Percentiles rank a stretch among this genome's conserved stretches.
Evolutionary conservation across 1,140 invertebrate genomes (phyloP).

Genomic region (Plutomurus gul): DNA sequence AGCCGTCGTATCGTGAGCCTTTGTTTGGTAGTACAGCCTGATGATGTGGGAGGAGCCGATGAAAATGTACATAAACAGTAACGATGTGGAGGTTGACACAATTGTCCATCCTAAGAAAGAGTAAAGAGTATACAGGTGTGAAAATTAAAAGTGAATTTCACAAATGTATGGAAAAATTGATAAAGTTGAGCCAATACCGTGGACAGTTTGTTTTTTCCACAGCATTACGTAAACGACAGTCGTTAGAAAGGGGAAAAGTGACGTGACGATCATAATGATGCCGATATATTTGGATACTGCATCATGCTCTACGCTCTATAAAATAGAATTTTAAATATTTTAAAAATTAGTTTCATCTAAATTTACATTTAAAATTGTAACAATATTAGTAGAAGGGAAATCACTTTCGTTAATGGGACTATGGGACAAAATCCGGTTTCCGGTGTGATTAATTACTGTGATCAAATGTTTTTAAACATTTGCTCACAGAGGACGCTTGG

Average conservation of each 20-base stretch:
- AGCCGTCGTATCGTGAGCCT: not conserved
- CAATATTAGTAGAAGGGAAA: too few species aligned
- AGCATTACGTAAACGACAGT: constrained; percentile 23
- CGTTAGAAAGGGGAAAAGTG: constrained; percentile 35
- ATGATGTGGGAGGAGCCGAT: constrained; percentile 21
- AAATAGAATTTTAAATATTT: not conserved
- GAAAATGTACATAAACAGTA: constrained; percentile 41
- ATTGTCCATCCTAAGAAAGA: constrained; percentile 44
- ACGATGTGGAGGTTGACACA: not conserved
- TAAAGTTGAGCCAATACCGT: too few species aligned
- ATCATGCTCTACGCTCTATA: not conserved
- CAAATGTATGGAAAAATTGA: too few species aligned
- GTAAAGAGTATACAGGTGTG: too few species aligned
- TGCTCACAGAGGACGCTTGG: too few species aligned
- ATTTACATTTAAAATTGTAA: too few species aligned
- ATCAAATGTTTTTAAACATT: too few species aligned
- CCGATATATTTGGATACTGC: not conserved
- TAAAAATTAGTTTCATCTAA: too few species aligned
- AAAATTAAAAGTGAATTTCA: too few species aligned
- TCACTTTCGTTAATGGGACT: too few species aligned
- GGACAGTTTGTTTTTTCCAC: constrained; percentile 41
- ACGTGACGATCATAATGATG: not conserved
- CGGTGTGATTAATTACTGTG: too few species aligned
- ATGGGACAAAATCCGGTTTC: too few species aligned
- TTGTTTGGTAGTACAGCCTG: not conserved